Evolutionary conservation across 2,888 invertebrate genomes (phyloP), one percentile per base, ranked within the genome.

Genomic region (Tenthredo mesomela): DNA sequence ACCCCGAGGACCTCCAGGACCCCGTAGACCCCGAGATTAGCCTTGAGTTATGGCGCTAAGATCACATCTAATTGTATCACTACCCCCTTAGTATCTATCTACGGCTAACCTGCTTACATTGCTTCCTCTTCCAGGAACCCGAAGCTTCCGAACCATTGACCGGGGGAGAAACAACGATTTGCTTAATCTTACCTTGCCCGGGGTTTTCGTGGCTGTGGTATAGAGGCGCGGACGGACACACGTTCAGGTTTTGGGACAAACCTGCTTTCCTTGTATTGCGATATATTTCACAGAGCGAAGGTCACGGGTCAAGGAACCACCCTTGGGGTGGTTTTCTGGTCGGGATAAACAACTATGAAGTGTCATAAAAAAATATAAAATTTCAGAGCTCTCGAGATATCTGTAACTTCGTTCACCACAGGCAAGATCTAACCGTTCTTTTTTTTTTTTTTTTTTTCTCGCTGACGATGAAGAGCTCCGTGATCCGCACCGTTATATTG

Each of bases 31-130:
- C 90, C 85, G 89, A 93, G 93, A 93, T 93, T 93, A 93, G 92
- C 91, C 89, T 87, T 93, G 92, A 93, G 91, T 93, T 93, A 93
- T 93, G 91, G 92, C 90, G 91, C 91, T 91, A 90, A 92, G 93
- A 93, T 93, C 92, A 91, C 91, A 93, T 93, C 93, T 92, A 92
- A 93, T 93, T 93, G 93, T 93, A 93, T 93, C 93, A 92, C 92
- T 87, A 82, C 89, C 90, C 88, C 88, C 89, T 89, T 88, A 88
- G 90, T 70, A 80, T 84, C 84, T 84, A 82, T 80, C 89, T 89
- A 54, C 82, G 85, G 85, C 82, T 84, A 87, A 87, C 87, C 87
- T 84, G 87, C 85, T 86, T 85, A 85, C 85, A 82, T 82, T 67
- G 21, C 84, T 88, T 89, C 86, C 86, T 86, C 90, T 88, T 89